Conservation (phyloP, 1,140 invertebrate species). For the Pemphigus obesinymphae region DNA sequence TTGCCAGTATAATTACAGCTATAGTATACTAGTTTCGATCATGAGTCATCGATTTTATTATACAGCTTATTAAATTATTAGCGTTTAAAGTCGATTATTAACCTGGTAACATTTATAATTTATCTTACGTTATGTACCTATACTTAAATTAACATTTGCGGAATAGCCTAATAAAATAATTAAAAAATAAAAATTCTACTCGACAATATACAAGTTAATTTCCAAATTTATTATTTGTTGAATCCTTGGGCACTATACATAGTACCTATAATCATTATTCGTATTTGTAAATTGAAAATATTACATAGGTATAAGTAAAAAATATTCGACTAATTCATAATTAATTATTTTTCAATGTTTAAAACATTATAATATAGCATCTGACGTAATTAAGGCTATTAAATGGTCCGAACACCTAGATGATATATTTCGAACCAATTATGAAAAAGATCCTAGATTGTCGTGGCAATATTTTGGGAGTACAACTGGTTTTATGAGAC, state of each 20-base stretch:
- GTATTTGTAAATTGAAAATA: neutral
- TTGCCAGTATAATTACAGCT: no score
- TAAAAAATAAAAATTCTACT: no score
- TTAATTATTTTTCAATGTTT: conserved; percentile 31
- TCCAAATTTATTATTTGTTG: no score
- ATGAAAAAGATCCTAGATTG: conserved; percentile 77
- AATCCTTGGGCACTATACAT: neutral
- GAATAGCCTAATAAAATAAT: no score
- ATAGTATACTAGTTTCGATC: no score
- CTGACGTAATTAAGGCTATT: conserved; percentile 56
- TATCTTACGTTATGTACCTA: no score
- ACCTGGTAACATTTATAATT: no score
- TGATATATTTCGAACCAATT: conserved; percentile 81
- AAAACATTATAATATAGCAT: conserved; percentile 49
- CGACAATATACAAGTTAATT: no score
- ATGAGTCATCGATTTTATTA: no score
- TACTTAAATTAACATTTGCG: no score
- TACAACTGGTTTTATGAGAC: conserved; percentile 88
- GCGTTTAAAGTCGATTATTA: no score
- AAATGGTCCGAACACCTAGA: conserved; percentile 80
- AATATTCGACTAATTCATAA: neutral
- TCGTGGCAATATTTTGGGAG: conserved; percentile 98
- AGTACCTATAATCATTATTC: neutral
- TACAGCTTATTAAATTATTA: no score
- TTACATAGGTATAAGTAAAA: neutral